Base-by-base conservation (phyloP, 2,113 vertebrate genomes). In the Cheirogaleus medius region DNA sequence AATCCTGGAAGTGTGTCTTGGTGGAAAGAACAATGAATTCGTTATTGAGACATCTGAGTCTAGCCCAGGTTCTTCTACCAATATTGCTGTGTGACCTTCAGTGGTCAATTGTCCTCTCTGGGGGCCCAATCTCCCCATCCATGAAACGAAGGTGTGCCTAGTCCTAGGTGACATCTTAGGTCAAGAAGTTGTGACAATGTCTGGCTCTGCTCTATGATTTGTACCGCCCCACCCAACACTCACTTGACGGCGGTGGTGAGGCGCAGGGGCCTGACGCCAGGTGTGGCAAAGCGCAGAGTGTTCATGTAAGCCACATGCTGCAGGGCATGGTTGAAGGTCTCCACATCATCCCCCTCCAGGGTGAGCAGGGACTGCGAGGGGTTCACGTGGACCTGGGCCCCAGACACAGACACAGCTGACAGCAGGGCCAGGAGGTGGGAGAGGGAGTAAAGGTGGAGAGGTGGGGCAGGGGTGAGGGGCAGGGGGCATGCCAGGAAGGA, bases 271-370 rank as follows among this genome's bases (percentile, higher is more conserved):
- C 99, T 99, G 94, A 99, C 99, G 18, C 99, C 99, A 0, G 99
- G 99, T 0, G 99, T 99, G 94, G 99, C 99, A 69, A 99, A 99
- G 96, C 99, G 99, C 85, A 99, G 98, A 2, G 99, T 99, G 98
- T 99, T 99, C 97, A 99, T 99, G 98, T 99, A 99, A 96, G 99
- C 99, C 97, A 99, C 99, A 1, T 99, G 99, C 99, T 99, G 99
- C 94, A 99, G 99, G 4, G 99, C 99, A 0, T 99, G 99, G 98
- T 99, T 99, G 97, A 99, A 99, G 97, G 99, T 99, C 98, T 99
- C 99, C 21, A 99, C 99, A 97, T 99, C 99, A 0, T 99, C 99
- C 68, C 99, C 99, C 97, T 99, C 99, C 98, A 99, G 98, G 87
- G 99, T 99, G 92, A 99, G 98, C 96, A 99, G 99, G 8, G 99